These are phyloP conservation scores for Manis crassicaudata DNA, from an alignment of 2,797 vertebrate species.

Conservation along the genomic window DNA sequence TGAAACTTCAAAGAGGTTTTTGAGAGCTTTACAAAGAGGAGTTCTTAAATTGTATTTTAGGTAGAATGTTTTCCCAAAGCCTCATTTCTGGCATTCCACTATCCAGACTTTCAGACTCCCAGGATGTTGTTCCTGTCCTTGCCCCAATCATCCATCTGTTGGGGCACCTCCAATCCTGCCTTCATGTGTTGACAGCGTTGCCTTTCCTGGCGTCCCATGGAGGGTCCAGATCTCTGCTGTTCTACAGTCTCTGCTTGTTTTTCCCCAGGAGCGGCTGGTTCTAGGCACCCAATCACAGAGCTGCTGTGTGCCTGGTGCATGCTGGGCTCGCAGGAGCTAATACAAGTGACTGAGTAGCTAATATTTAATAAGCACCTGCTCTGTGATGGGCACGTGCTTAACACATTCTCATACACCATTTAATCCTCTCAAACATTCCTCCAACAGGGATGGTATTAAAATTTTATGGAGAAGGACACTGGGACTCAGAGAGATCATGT, in stretches of 20 bases:
- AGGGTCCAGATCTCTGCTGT: not conserved
- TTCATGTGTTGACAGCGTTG: not conserved
- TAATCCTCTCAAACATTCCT: not conserved
- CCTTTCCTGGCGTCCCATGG: not conserved
- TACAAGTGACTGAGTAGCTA: not conserved
- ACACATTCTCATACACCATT: not conserved
- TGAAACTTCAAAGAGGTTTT: slow-evolving; percentile 10
- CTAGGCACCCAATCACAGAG: not conserved
- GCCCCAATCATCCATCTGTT: not conserved
- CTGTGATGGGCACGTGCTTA: not conserved
- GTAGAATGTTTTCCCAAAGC: not conserved
- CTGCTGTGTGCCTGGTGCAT: not conserved
- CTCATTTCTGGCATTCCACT: slow-evolving; percentile 35
- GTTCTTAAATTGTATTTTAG: slow-evolving; percentile 41
- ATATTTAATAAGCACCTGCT: not conserved
- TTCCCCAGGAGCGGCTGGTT: not conserved
- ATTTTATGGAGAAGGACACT: not conserved
- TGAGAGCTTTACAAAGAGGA: not conserved
- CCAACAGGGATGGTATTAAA: not conserved
- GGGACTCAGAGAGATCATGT: not conserved
- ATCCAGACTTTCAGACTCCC: not conserved
- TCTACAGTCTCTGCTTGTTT: not conserved
- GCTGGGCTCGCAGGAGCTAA: not conserved
- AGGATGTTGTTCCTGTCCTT: not conserved
- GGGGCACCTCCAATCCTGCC: not conserved